Evolutionary conservation across 2,888 invertebrate genomes (phyloP).

Genomic region (Alloplasta piceator): DNA sequence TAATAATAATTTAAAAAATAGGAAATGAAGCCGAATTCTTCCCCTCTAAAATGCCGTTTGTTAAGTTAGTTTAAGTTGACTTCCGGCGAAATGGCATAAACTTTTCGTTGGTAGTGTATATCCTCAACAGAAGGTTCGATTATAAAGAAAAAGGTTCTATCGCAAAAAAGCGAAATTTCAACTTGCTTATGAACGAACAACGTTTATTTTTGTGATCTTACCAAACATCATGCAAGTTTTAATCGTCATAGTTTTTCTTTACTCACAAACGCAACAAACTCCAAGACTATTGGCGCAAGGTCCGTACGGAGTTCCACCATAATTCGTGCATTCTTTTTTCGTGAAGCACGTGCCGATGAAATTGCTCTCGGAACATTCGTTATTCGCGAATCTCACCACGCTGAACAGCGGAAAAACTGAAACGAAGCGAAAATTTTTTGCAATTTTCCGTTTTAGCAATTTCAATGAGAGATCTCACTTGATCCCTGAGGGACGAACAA

Average conservation of each 20-base stretch:
- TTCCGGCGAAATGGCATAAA: too few relatives aligned
- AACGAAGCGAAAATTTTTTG: neutral
- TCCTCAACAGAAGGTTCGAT: too few relatives aligned
- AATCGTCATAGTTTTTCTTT: slow-evolving; percentile 18
- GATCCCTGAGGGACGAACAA: slow-evolving; percentile 71
- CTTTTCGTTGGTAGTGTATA: too few relatives aligned
- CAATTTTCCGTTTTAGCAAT: too few relatives aligned
- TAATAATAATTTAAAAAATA: too few relatives aligned
- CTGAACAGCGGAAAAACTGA: slow-evolving; percentile 89
- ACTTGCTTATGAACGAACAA: too few relatives aligned
- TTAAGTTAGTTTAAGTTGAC: too few relatives aligned
- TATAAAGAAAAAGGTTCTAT: too few relatives aligned
- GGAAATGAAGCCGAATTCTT: too few relatives aligned
- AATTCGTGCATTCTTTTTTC: slow-evolving; percentile 89
- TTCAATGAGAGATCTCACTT: neutral
- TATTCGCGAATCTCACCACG: slow-evolving; percentile 91
- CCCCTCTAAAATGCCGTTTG: too few relatives aligned
- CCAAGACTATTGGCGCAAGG: slow-evolving; percentile 90
- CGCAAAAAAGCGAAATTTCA: too few relatives aligned
- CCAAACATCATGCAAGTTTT: neutral
- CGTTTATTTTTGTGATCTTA: too few relatives aligned
- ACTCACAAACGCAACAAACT: slow-evolving; percentile 93
- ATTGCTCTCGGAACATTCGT: slow-evolving; percentile 87
- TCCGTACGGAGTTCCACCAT: slow-evolving; percentile 90
- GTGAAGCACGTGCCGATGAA: slow-evolving; percentile 91